Evolutionary conservation across 2,797 vertebrate species (phyloP), one percentile per base, ranked within the genome.

Genomic region (Syngnathus rostellatus): DNA sequence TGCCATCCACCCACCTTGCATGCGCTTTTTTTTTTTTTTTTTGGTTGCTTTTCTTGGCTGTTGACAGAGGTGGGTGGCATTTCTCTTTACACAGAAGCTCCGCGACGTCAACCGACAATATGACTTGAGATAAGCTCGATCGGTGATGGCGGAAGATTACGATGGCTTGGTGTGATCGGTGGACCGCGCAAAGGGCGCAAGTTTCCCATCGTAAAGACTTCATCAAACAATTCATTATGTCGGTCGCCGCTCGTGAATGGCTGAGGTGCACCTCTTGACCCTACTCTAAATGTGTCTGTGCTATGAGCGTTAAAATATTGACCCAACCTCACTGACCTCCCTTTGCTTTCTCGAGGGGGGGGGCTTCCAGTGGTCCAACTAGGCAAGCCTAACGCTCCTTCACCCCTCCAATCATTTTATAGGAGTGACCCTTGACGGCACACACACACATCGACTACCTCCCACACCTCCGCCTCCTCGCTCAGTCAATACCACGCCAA

Each of bases 401-500:
- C 17, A 39, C 59, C 8, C 17, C 37, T 59, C 8, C 40, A 16
- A 2, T 40, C 58, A 38, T 23, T 2, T 45, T 37, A 63, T 3
- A 19, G 10, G 38, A 48, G 60, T 50, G 37, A 71, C 72, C 60
- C 73, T 60, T 62, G 16, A 38, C 62, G 61, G 19, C 63, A n/a
- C 7, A 39, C 64, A 40, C 66, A 40, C 51, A 41, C 51, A 16
- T 54, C 69, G 62, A 55, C 70, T 71, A 64, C 75, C 74, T 69
- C 77, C 68, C 16, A 65, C 67, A 62, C 73, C 40, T 71, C 69
- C 68, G 0, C 65, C 50, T 68, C 63, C 73, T 60, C 61, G 2
- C 65, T 62, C 63, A 38, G 63, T 72, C 63, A 43, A 73, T 79
- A 69, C 76, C 68, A 69, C 68, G 68, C 64, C 69, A 45, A 77